Percentiles rank a stretch among this genome's conserved stretches.
Conservation (phyloP, 2,888 invertebrate species). For the Cephus rjabovi region DNA sequence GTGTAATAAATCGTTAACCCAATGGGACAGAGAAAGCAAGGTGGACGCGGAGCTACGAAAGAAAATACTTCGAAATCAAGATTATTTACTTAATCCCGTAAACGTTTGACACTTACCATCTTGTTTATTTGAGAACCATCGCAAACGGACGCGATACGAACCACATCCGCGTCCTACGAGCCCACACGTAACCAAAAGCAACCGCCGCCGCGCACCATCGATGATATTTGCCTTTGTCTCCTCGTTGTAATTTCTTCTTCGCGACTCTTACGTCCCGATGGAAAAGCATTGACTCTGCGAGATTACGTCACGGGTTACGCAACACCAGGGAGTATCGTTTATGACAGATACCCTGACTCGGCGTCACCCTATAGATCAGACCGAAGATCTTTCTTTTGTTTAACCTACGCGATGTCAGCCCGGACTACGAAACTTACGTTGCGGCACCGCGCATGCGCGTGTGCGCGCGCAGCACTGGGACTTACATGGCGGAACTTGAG, state of each 20-base stretch:
- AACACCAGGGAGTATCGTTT: neutral
- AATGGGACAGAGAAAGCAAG: neutral
- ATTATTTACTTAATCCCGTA: neutral
- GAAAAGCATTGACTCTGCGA: neutral
- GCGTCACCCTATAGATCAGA: neutral
- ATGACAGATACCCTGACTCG: neutral
- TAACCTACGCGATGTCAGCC: neutral
- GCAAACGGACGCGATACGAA: slow-evolving; percentile 23
- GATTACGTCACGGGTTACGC: neutral
- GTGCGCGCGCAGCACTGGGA: neutral
- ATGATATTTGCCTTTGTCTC: neutral
- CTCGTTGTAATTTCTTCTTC: neutral
- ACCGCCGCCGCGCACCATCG: neutral
- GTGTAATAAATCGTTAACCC: neutral
- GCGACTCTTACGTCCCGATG: neutral
- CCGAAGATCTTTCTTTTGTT: neutral
- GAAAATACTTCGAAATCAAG: neutral
- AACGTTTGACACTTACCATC: neutral
- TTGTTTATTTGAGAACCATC: neutral
- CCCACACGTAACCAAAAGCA: neutral
- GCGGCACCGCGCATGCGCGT: neutral
- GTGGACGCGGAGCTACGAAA: neutral
- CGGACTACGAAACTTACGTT: neutral
- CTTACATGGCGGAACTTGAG: neutral
- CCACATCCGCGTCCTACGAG: slow-evolving; percentile 9